phyloP scores from a whole-genome alignment of 2,797 vertebrate species.

The Falco rusticolus region DNA sequence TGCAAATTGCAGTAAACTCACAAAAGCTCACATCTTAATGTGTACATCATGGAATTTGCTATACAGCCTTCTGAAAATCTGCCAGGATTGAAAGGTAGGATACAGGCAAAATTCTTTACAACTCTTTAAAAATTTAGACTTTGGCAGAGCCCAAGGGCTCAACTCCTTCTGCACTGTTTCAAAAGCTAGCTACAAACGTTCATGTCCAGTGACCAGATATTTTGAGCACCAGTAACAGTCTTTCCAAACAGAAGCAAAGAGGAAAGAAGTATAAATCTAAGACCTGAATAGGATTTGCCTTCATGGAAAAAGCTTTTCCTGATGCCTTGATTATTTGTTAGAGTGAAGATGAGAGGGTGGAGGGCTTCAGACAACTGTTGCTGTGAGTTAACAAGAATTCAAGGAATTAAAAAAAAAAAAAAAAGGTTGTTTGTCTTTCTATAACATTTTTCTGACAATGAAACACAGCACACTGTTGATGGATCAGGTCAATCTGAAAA shows the following conservation, averaged over 20 bases:
- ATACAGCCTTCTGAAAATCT: not conserved
- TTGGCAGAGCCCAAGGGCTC: not conserved
- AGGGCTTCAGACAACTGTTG: no score
- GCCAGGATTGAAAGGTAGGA: not conserved
- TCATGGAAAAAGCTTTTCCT: not conserved
- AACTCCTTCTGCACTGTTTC: not conserved
- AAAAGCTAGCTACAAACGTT: not conserved
- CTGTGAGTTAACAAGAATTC: not conserved
- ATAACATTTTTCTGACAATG: not conserved
- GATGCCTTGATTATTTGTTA: not conserved
- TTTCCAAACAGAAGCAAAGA: not conserved
- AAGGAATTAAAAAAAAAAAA: not conserved
- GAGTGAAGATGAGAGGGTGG: not conserved
- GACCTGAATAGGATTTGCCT: not conserved
- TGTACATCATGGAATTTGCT: not conserved
- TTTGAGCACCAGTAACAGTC: not conserved
- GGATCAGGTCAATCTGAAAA: not conserved
- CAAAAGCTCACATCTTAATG: not conserved
- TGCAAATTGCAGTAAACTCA: not conserved
- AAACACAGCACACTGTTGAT: not conserved
- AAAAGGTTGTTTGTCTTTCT: not conserved
- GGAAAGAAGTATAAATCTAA: not conserved
- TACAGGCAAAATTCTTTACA: not conserved
- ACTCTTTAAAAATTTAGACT: no score
- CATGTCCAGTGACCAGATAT: not conserved